These are phyloP conservation scores for Mionectes macconnelli DNA, from an alignment of 2,113 vertebrate genomes.

Conservation along the genomic window DNA sequence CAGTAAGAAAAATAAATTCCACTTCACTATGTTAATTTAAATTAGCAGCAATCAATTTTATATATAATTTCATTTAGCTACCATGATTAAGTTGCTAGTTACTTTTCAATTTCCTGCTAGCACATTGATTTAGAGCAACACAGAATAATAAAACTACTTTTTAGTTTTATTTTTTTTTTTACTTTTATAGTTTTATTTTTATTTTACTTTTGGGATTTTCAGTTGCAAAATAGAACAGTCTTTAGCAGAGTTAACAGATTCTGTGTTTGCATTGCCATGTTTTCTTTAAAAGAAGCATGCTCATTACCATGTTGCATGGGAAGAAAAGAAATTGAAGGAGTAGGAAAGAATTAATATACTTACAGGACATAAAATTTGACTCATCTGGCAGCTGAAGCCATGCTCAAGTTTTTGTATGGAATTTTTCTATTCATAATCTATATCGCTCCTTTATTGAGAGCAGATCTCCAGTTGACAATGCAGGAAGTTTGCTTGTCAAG, in stretches of 20 bases:
- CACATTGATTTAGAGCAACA: neutral
- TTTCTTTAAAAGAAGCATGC: neutral
- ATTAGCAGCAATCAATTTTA: neutral
- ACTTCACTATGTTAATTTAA: neutral
- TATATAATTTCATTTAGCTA: neutral
- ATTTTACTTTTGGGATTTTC: no score
- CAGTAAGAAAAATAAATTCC: neutral
- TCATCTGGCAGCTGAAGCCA: neutral
- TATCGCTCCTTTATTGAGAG: slow-evolving; percentile 11
- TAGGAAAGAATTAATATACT: slow-evolving; percentile 1
- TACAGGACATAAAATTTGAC: neutral
- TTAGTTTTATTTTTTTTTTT: no score
- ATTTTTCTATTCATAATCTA: neutral
- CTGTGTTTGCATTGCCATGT: neutral
- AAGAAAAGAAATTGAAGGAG: neutral
- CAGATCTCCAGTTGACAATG: neutral
- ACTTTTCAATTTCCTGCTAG: neutral
- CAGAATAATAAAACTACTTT: neutral
- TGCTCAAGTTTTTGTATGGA: neutral
- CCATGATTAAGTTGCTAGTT: neutral
- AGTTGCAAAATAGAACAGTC: neutral
- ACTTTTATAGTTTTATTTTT: no score
- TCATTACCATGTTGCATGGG: neutral
- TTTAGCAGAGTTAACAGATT: neutral
- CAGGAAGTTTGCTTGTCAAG: slow-evolving; percentile 5